A percentile compares a stretch with the other conserved stretches of the same genome.
Conservation (phyloP, 2,797 vertebrate species). For the Mormyrops boulengeri region DNA sequence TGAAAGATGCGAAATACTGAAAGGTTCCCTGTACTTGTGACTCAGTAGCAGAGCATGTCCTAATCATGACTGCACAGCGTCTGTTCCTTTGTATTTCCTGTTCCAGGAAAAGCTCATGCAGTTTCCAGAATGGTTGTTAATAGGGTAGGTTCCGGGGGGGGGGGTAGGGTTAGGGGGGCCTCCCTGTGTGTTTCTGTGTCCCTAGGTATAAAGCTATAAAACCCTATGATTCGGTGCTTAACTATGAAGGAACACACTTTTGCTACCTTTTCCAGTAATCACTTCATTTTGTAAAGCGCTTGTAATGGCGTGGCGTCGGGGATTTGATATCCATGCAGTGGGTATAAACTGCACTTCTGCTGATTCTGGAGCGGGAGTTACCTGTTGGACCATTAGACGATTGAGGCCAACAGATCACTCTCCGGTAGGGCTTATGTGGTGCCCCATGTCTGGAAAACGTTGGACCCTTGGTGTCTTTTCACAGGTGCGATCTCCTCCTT, state of each 20-base stretch:
- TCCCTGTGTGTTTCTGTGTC: neutral
- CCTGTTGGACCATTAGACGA: neutral
- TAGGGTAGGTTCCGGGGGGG: neutral
- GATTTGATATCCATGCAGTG: neutral
- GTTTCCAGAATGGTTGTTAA: neutral
- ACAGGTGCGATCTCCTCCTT: neutral
- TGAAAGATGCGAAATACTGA: neutral
- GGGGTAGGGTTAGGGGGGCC: neutral
- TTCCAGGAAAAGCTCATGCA: neutral
- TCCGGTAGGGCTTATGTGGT: neutral
- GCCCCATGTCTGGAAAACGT: neutral
- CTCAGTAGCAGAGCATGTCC: neutral
- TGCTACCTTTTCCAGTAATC: neutral
- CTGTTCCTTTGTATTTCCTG: neutral
- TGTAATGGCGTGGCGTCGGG: neutral
- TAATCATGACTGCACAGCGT: neutral
- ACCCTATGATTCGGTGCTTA: neutral
- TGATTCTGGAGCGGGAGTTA: neutral
- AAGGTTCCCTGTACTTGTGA: neutral
- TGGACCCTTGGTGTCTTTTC: neutral
- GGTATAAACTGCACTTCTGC: neutral
- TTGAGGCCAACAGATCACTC: neutral
- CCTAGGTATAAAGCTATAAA: neutral
- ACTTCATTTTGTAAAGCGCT: neutral
- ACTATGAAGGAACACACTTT: neutral